Evolutionary conservation across 2,113 vertebrate species (phyloP).

Genomic region (Dicerorhinus sumatrensis): DNA sequence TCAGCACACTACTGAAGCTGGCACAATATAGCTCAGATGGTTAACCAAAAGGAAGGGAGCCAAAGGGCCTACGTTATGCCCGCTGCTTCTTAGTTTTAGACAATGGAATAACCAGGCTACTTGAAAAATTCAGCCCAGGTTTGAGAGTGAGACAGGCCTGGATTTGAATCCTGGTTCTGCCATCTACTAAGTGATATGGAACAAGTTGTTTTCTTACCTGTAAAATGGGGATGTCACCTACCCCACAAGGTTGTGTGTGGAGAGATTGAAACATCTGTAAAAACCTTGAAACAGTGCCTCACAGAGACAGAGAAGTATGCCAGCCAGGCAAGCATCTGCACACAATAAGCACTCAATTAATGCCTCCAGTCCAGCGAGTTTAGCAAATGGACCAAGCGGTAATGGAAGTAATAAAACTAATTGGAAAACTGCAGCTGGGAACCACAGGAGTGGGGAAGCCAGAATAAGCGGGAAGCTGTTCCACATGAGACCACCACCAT

Average conservation of each 20-base stretch:
- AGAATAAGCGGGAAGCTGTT: neutral
- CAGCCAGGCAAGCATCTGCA: neutral
- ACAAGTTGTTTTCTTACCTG: constrained; percentile 6
- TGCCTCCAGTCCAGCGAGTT: neutral
- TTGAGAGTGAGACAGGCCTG: neutral
- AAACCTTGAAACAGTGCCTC: neutral
- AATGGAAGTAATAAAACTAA: constrained; percentile 11
- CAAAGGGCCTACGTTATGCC: neutral
- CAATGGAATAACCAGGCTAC: neutral
- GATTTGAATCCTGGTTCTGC: constrained; percentile 8
- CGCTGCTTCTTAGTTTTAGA: neutral
- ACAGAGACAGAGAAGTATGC: neutral
- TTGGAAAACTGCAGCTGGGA: neutral
- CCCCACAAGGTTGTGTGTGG: neutral
- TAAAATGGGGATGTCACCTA: neutral
- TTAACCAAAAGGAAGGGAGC: constrained; percentile 22
- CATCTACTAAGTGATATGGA: neutral
- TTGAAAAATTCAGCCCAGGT: neutral
- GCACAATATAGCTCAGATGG: neutral
- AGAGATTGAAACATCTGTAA: neutral
- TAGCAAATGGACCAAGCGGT: neutral
- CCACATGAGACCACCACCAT: neutral
- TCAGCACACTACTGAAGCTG: neutral
- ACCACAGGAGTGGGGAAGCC: neutral
- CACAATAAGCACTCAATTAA: neutral